phyloP scores from a whole-genome alignment of 2,113 vertebrate genomes.

The Poecile atricapillus region DNA sequence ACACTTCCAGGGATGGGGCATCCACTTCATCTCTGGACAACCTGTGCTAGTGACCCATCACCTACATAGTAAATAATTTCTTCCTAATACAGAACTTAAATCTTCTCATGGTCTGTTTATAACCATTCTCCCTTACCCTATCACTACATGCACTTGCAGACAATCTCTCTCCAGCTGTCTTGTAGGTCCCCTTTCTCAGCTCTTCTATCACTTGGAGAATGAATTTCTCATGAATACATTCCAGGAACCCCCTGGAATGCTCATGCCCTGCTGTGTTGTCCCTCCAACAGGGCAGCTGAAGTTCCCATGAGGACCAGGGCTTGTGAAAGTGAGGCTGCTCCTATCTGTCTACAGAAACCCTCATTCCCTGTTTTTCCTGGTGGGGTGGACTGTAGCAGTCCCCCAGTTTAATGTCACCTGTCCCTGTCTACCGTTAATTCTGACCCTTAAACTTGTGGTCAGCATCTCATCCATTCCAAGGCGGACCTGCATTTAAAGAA shows the following conservation, averaged over 20 bases:
- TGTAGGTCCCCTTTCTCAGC: neutral
- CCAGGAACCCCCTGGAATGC: neutral
- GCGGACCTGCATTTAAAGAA: neutral
- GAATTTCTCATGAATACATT: fast-evolving
- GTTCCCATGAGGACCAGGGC: neutral
- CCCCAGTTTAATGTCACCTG: neutral
- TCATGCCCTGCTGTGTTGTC: neutral
- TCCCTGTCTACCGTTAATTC: neutral
- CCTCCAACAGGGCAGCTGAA: neutral
- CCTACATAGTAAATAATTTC: neutral
- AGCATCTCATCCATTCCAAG: neutral
- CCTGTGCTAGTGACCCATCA: neutral
- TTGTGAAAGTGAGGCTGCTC: neutral
- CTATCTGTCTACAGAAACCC: fast-evolving
- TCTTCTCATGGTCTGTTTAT: neutral
- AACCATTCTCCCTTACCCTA: neutral
- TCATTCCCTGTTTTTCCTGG: neutral
- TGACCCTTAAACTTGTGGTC: neutral
- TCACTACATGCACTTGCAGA: neutral
- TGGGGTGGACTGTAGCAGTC: neutral
- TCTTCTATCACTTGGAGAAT: neutral
- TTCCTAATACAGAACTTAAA: neutral
- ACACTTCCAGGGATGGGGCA: neutral
- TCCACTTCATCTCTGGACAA: neutral
- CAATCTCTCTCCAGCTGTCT: neutral